Evolutionary conservation across 2,113 vertebrate species (phyloP).

Genomic region (Verasper variegatus): DNA sequence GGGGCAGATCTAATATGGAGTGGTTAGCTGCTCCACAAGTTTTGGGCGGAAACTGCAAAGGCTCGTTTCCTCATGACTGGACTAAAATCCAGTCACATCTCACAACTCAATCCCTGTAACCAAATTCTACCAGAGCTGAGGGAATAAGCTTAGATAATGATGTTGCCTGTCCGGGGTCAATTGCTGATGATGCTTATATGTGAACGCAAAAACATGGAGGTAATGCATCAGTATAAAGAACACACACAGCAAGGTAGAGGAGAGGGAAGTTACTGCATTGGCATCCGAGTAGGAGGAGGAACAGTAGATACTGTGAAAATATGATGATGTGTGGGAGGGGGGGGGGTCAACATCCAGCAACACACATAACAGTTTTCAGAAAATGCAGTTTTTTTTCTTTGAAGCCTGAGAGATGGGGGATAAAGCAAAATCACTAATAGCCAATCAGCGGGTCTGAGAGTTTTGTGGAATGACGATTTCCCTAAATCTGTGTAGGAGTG

Average conservation of each 20-base stretch:
- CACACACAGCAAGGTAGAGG: slow-evolving; percentile 12
- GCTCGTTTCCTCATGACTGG: too few relatives aligned
- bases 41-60: too few relatives aligned
- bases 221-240: slow-evolving; percentile 20
- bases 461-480: slow-evolving; percentile 18
- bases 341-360: slow-evolving; percentile 16
- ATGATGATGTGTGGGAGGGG: background rate
- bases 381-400: slow-evolving; percentile 2
- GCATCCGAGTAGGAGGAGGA: slow-evolving; percentile 33
- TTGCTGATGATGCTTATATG: slow-evolving; percentile 5
- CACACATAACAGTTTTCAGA: slow-evolving; percentile 20
- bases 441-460: slow-evolving; percentile 14
- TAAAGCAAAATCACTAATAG: slow-evolving; percentile 25
- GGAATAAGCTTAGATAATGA: background rate
- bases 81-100: background rate
- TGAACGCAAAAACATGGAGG: background rate
- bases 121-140: background rate
- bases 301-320: slow-evolving; percentile 24
- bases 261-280: slow-evolving; percentile 22
- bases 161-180: background rate
- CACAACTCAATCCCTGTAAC: background rate
- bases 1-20: too few relatives aligned
- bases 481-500: slow-evolving; percentile 4
- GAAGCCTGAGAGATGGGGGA: background rate
- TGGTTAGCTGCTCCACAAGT: too few relatives aligned